These are phyloP conservation scores for Oreochromis spilurus DNA, from an alignment of 2,113 vertebrate genomes.

Conservation along the genomic window DNA sequence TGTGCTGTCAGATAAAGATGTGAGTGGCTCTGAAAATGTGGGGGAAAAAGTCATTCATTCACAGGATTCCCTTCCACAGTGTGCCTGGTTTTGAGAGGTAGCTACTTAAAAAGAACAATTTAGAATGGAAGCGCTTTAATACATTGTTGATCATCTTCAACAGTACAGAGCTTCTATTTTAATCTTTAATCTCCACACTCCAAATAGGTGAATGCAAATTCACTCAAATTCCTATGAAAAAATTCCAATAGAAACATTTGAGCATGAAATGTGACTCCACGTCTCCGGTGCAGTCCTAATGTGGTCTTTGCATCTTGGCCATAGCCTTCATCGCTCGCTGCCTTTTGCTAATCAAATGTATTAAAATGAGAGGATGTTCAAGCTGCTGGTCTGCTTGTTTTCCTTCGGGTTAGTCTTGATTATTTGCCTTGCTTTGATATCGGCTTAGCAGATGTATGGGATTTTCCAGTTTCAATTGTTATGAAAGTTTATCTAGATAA, in stretches of 20 bases:
- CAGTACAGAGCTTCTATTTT: not conserved
- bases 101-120: not conserved
- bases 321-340: not conserved
- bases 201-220: not conserved
- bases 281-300: not conserved
- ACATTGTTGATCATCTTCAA: not conserved
- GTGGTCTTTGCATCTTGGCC: not conserved
- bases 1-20: not conserved
- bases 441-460: not conserved
- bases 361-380: not conserved
- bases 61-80: not conserved
- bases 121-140: not conserved
- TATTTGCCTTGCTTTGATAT: constrained; percentile 4
- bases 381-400: not conserved
- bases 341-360: constrained; percentile 48
- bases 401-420: not conserved
- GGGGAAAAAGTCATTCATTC: constrained; percentile 2
- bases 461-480: not conserved
- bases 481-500: not conserved
- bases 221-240: not conserved
- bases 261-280: not conserved
- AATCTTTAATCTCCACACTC: not conserved
- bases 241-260: not conserved
- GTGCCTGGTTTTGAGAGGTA: not conserved
- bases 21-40: not conserved